Base-by-base conservation (phyloP, 2,797 vertebrate genomes). In the Prionace glauca region DNA sequence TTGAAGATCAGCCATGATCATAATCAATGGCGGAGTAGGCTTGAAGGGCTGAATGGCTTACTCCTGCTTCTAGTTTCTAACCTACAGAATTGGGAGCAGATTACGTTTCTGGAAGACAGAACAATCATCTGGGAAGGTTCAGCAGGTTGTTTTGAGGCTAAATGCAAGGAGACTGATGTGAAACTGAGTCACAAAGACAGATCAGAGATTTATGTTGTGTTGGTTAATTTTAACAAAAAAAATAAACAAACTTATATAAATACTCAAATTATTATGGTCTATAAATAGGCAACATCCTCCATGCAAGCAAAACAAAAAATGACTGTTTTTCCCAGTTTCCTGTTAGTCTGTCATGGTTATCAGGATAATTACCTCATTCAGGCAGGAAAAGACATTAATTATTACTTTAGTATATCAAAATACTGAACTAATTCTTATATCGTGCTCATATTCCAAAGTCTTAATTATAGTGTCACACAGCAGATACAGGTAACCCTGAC, bases 311-410 rank as follows among this genome's bases (percentile, higher is more conserved):
- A 45, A 84, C 9, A 84, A 84, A 84, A 84, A 84, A 84, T 84
- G 81, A 84, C 20, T 84, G 41, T 41, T 84, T 84, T 84, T 45
- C 81, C 16, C 36, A 84, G 81, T 45, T 45, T 84, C 81, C 41
- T 84, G 81, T 84, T 84, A 45, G 36, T 84, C 41, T 45, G 81
- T 45, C 81, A 81, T 41, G 79, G 79, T 16, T 81, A 81, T 81
- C 79, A 81, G 79, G 79, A 81, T 81, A 81, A 81, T 81, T 81
- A 81, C 14, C 79, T 81, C 79, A 84, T 79, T 79, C 81, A 84
- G 81, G 41, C 81, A 84, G 41, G 81, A 84, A 84, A 24, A 84
- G 81, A 84, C 41, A 84, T 45, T 45, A 45, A 84, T 84, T 84
- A 45, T 5, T 45, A 84, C 41, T 84, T 84, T 22, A 24, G 36